These are phyloP conservation scores for Caenorhabditis imperialis DNA, from an alignment of 2,888 invertebrate genomes.

Conservation along the genomic window DNA sequence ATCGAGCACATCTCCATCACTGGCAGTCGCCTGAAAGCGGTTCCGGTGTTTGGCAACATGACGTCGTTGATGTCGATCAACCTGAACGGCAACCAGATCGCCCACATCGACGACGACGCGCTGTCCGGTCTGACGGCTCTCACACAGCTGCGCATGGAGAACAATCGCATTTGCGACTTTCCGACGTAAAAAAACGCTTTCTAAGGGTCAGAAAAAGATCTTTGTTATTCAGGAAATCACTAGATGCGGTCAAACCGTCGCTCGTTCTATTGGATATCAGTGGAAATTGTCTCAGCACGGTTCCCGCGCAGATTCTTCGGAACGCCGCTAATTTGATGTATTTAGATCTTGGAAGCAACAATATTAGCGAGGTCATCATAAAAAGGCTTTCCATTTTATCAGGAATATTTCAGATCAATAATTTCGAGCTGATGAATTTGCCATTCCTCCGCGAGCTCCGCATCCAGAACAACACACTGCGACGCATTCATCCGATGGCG, in stretches of 20 bases:
- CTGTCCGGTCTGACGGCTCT: slow-evolving; percentile 22
- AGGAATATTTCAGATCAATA: slow-evolving; percentile 78
- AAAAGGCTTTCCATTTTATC: too few species aligned
- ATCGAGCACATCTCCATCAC: slow-evolving; percentile 58
- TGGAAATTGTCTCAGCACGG: slow-evolving; percentile 86
- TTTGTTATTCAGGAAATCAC: slow-evolving; percentile 62
- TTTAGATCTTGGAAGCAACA: slow-evolving; percentile 86
- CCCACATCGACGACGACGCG: slow-evolving; percentile 20
- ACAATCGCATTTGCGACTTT: slow-evolving; percentile 69
- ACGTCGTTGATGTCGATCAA: slow-evolving; percentile 56
- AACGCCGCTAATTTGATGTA: slow-evolving; percentile 85
- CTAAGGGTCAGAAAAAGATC: background rate
- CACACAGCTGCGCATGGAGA: slow-evolving; percentile 65
- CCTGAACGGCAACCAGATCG: slow-evolving; percentile 60
- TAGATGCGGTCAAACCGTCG: slow-evolving; percentile 70
- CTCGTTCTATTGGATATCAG: slow-evolving; percentile 88
- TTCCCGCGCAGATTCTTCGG: slow-evolving; percentile 88
- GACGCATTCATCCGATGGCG: slow-evolving; percentile 86
- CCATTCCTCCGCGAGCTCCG: slow-evolving; percentile 84
- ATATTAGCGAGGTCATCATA: slow-evolving; percentile 84
- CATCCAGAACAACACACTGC: slow-evolving; percentile 81
- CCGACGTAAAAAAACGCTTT: slow-evolving; percentile 56
- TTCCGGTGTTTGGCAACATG: slow-evolving; percentile 67
- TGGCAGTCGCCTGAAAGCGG: slow-evolving; percentile 64
- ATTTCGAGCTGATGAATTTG: slow-evolving; percentile 86